These are phyloP conservation scores for Macquaria australasica DNA, from an alignment of 2,113 vertebrate genomes.

Conservation along the genomic window DNA sequence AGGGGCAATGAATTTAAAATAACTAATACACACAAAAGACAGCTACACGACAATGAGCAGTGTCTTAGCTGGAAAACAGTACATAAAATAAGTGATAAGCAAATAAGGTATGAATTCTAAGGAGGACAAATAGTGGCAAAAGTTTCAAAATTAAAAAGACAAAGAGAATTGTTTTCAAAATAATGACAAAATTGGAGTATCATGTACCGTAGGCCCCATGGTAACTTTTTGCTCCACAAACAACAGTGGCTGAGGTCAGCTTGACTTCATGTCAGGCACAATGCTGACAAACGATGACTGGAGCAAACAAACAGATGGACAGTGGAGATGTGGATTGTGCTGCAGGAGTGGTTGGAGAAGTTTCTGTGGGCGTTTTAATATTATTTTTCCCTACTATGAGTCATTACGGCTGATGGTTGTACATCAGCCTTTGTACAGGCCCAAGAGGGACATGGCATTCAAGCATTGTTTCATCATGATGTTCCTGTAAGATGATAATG, in stretches of 20 bases:
- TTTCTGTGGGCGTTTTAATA: constrained; percentile 27
- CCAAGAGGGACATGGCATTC: constrained; percentile 12
- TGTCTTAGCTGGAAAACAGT: neutral
- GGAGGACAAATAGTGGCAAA: neutral
- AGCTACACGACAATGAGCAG: neutral
- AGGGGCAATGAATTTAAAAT: neutral
- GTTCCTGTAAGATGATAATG: neutral
- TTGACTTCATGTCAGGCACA: constrained; percentile 14
- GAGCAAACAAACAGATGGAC: neutral
- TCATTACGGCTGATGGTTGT: neutral
- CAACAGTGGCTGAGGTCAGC: neutral
- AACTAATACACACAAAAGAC: neutral
- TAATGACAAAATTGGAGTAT: neutral
- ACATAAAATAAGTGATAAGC: neutral
- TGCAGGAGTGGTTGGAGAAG: constrained; percentile 19
- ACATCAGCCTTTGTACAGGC: neutral
- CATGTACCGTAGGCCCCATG: neutral
- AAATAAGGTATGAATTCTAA: neutral
- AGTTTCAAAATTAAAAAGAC: neutral
- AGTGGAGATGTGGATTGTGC: neutral
- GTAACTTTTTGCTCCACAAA: constrained; percentile 8
- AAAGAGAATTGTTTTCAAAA: neutral
- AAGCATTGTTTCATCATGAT: neutral
- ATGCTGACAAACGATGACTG: constrained; percentile 6
- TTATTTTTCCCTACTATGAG: neutral